Base-by-base conservation (phyloP, 2,888 invertebrate species). In the Alentia gelatinosa region DNA sequence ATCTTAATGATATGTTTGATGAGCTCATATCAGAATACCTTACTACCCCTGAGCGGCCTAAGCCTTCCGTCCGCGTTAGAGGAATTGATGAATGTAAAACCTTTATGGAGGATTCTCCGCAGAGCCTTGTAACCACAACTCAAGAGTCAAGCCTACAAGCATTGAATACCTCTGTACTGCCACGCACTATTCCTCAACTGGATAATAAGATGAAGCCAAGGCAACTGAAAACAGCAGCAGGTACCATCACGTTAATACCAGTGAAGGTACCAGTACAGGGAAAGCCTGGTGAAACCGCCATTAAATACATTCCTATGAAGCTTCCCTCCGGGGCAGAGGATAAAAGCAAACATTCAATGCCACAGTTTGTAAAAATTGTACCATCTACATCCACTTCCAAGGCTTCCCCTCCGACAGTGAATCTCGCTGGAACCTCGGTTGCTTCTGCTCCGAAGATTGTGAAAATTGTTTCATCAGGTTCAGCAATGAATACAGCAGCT, bases 1-100 rank as follows among this genome's bases (percentile, higher is more conserved):
- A 86, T 42, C 26, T 86, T 7, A 86, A 86, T 86, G 86, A 86
- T 30, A 86, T 86, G 86, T 86, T 86, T 86, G 86, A 86, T 47
- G 86, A 86, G 50, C 47, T 86, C 0, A 86, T 86, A 5, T 86
- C 86, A 47, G 86, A 86, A 86, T 86, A 86, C 23, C n/a, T 86
- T 26, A 86, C 42, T 0, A 86, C 47, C 0, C 86, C 86, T 42
- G 86, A 86, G 19, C 42, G 86, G 12, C 86, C 86, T 1, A 86
- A 86, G 86, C 86, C 86, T 47, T 47, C 47, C 26, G 86, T 86
- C 5, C 42, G 86, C 1, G 86, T 86, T 30, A 15, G 86, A 47
- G 86, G 86, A 1, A 86, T 86, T 3, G 86, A 86, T 30, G 86
- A 86, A 47, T 86, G 86, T 30, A 86, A 50, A 30, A 30, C 86